phyloP scores from a whole-genome alignment of 2,113 vertebrate genomes.

The Alosa alosa region DNA sequence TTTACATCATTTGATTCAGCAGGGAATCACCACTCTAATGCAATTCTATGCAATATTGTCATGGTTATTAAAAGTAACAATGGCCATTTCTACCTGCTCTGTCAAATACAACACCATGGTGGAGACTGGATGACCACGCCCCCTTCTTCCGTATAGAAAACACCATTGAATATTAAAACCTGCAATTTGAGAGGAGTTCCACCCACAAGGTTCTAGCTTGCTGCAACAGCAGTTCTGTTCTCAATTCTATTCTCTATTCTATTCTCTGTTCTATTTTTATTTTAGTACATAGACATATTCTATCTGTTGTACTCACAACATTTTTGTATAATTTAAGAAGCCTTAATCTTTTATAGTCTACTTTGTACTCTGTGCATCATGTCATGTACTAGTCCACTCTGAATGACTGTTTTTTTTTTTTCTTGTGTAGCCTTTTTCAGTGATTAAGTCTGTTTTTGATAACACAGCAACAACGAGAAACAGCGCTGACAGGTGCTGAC shows the following conservation, averaged over 20 bases:
- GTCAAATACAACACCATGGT: slow-evolving; percentile 63
- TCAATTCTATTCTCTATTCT: too few relatives aligned
- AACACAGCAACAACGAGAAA: slow-evolving; percentile 24
- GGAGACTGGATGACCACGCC: slow-evolving; percentile 37
- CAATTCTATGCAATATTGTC: slow-evolving; percentile 47
- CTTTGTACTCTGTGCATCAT: not conserved
- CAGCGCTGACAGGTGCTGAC: slow-evolving; percentile 27
- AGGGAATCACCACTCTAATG: slow-evolving; percentile 43
- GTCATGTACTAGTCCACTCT: slow-evolving; percentile 8
- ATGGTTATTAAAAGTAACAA: slow-evolving; percentile 64
- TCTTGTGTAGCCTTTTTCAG: slow-evolving; percentile 7
- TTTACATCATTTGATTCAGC: slow-evolving; percentile 32
- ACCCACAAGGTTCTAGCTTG: not conserved
- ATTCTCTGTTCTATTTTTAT: not conserved
- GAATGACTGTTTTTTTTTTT: not conserved
- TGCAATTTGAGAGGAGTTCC: not conserved
- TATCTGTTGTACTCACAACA: not conserved
- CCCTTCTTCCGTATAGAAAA: slow-evolving; percentile 33
- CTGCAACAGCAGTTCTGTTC: not conserved
- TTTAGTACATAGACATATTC: not conserved
- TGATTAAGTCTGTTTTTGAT: slow-evolving; percentile 32
- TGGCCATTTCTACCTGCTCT: slow-evolving; percentile 51
- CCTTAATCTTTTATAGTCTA: not conserved
- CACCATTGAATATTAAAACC: slow-evolving; percentile 10
- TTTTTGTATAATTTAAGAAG: not conserved